Percentiles rank a stretch among this genome's conserved stretches.
phyloP scores from a whole-genome alignment of 1,140 invertebrate species.

The Batillaria attramentaria region DNA sequence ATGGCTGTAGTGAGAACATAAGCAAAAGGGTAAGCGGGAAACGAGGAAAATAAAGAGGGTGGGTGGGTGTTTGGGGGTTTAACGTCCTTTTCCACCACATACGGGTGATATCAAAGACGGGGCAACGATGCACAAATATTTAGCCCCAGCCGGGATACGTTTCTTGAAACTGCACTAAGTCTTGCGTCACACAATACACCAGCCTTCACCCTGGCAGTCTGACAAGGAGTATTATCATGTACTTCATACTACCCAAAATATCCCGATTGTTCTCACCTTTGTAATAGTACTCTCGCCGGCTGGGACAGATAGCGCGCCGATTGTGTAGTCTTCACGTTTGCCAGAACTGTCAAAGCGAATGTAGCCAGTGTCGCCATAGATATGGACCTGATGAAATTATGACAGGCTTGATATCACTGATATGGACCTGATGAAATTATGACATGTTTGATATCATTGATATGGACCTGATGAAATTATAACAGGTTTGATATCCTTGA shows the following conservation, averaged over 20 bases:
- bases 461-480: background rate
- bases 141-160: background rate
- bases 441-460: background rate
- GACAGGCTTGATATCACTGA: background rate
- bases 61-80: too few relatives aligned
- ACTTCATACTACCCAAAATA: too few relatives aligned
- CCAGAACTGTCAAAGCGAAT: slow-evolving; percentile 23
- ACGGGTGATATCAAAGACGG: background rate
- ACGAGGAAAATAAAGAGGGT: too few relatives aligned
- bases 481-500: background rate
- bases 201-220: background rate
- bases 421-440: background rate
- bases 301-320: slow-evolving; percentile 20
- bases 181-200: background rate
- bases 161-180: background rate
- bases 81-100: too few relatives aligned
- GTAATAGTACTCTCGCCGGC: background rate
- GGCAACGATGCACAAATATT: background rate
- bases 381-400: slow-evolving; percentile 23
- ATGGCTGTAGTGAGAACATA: too few relatives aligned
- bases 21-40: too few relatives aligned
- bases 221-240: background rate
- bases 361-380: slow-evolving; percentile 32
- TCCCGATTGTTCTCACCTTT: slow-evolving; percentile 33
- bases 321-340: slow-evolving; percentile 25